Evolutionary conservation across 2,113 vertebrate genomes (phyloP).

Genomic region (Sinocyclocheilus maitianheensis): DNA sequence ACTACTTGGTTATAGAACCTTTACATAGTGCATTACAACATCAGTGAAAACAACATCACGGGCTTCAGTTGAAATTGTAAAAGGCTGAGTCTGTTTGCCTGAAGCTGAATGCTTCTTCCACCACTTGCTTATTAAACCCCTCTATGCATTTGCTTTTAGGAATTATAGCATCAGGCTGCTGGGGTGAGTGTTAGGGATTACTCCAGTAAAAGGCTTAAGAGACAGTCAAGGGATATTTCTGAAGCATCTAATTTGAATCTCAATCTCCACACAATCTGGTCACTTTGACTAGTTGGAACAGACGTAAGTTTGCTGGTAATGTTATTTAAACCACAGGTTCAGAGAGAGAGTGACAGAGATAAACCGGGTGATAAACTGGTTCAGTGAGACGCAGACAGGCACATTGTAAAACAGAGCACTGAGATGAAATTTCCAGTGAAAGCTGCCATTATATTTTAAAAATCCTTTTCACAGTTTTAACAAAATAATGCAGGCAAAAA

Average conservation of each 20-base stretch:
- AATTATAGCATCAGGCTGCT: too few species aligned
- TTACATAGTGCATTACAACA: background rate
- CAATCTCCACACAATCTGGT: constrained; percentile 65
- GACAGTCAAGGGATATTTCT: constrained; percentile 74
- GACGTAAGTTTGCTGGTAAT: background rate
- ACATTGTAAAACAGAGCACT: background rate
- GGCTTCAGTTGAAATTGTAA: background rate
- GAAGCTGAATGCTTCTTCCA: background rate
- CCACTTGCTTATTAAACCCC: constrained; percentile 47
- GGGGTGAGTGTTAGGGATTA: constrained; percentile 59
- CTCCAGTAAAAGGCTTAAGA: constrained; percentile 76
- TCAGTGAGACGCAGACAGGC: background rate
- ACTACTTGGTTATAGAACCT: background rate
- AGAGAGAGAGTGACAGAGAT: constrained; percentile 23
- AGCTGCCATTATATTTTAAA: too few species aligned
- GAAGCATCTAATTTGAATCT: constrained; percentile 73
- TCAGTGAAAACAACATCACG: background rate
- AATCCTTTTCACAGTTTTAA: too few species aligned
- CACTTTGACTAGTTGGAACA: background rate
- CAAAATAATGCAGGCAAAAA: too few species aligned
- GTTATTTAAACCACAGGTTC: constrained; percentile 31
- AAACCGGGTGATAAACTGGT: background rate
- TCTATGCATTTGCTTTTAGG: too few species aligned
- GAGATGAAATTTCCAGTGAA: background rate
- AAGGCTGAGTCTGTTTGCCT: background rate